Evolutionary conservation across 2,113 vertebrate genomes (phyloP).

Genomic region (Gymnarchus niloticus): DNA sequence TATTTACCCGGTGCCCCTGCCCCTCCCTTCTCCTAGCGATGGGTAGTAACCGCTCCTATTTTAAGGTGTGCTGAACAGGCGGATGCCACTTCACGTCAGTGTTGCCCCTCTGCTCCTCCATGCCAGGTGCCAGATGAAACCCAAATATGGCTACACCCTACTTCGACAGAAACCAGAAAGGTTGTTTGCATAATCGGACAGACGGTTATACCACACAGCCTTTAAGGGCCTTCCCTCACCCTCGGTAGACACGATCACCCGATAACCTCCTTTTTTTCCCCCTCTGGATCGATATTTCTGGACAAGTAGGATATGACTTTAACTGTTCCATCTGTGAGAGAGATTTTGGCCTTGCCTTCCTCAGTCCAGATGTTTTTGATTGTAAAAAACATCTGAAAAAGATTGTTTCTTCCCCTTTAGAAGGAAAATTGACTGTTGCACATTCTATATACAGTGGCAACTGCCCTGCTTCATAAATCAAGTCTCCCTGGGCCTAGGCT

Average conservation of each 20-base stretch:
- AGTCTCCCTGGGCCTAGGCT: conserved; percentile 18
- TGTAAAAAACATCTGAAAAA: conserved; percentile 51
- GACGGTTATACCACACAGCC: no score
- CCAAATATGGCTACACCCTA: not conserved
- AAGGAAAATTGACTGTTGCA: conserved; percentile 44
- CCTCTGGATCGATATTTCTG: conserved; percentile 25
- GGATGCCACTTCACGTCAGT: not conserved
- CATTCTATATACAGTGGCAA: conserved; percentile 45
- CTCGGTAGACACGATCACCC: not conserved
- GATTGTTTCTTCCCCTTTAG: conserved; percentile 49
- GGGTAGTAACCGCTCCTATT: conserved; percentile 22
- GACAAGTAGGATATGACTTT: conserved; percentile 26
- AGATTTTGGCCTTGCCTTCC: conserved; percentile 38
- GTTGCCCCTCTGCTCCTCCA: not conserved
- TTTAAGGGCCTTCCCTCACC: not conserved
- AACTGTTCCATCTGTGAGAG: conserved; percentile 43
- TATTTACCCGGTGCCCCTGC: not conserved
- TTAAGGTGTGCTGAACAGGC: not conserved
- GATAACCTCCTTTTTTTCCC: not conserved
- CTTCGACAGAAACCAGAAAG: not conserved
- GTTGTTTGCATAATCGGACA: not conserved
- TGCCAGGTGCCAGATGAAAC: not conserved
- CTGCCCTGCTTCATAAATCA: conserved; percentile 44
- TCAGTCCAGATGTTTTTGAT: conserved; percentile 51
- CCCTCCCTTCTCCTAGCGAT: not conserved